Evolutionary conservation across 2,888 invertebrate species (phyloP), one percentile per base, ranked within the genome.

Genomic region (Chelonus formosanus): DNA sequence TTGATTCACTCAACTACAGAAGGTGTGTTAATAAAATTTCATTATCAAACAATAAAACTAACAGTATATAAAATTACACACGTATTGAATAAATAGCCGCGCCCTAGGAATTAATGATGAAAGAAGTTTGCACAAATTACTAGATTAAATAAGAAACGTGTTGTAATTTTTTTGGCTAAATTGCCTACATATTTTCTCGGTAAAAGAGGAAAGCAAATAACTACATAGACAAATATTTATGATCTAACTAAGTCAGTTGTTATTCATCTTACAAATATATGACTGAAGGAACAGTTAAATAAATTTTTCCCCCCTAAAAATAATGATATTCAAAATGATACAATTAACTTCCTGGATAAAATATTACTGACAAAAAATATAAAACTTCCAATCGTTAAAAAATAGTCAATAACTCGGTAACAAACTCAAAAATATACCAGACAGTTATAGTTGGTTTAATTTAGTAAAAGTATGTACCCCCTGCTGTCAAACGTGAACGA

Each of bases 401-500:
- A 57, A 3, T 45, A 7, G 8, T 31, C 40, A 6, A 34, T 47
- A 45, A 31, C 20, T 47, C 36, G 32, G 31, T 58, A 58, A 45
- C 35, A 32, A 45, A 47, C 34, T 45, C 34, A 8, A 32, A 10
- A 47, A 7, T 20, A 8, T 50, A 53, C 52, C 34, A 34, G 20
- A 34, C 44, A 7, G 44, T 32, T 36, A 59, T 45, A 57, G 66
- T 20, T 66, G 61, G 67, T 10, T 59, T 63, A 20, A 34, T 48
- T 44, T 61, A 62, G 52, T 67, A 40, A 56, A 61, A 67, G 58
- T 53, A 58, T 54, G 65, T 63, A 54, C 57, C 55, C 35, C 57
- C 43, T 57, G 60, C 55, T 50, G 65, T 63, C 58, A 67, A 62
- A 65, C 62, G 65, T 56, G 60, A 50, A 61, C 57, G 73, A 73